Evolutionary conservation across 2,888 invertebrate species (phyloP), one percentile per base, ranked within the genome.

Genomic region (Steinernema carpocapsae): DNA sequence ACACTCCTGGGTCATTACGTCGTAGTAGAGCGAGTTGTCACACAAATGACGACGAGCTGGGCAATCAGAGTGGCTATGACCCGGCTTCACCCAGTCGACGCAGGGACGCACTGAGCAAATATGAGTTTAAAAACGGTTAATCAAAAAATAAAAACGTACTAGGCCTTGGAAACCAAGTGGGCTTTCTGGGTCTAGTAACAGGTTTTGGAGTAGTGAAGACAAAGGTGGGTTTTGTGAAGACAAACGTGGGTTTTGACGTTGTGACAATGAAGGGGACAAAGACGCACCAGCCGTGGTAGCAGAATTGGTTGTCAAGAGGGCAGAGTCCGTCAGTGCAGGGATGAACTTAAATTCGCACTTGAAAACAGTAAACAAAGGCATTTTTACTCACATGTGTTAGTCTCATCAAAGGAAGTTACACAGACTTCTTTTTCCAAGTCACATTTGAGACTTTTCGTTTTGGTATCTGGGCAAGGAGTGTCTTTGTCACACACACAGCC

Each of bases 201-300:
- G 64, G 64, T 17, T 37, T 64, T 2, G 64, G 64, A 4, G 64
- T 32, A 1, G 64, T 64, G 64, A 64, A 64, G 24, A 32, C 56
- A 24, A 56, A 22, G 1, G 56, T 56, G 19, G 56, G 56, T 14
- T 56, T 64, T 6, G 64, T 29, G 64, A 64, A 64, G 17, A 64
- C 17, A 17, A 64, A 19, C 4, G 64, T 64, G 6, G 64, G 64
- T 3, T n/a, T 10, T 7, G 64, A 14, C 17, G 26, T 29, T 32
- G 12, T 29, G 7, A 64, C 64, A 7, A 64, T 29, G 64, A 64
- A 64, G 17, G 64, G 64, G 12, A 64, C 64, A 37, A 32, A 64
- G 17, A 64, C 64, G 32, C 64, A 64, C 32, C 29, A 64, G 14
- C 37, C 64, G 17, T 64, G 19, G 64, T 64, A 64, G 64, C 64